Evolutionary conservation across 2,113 vertebrate genomes (phyloP).

Genomic region (Lepidothrix coronata): DNA sequence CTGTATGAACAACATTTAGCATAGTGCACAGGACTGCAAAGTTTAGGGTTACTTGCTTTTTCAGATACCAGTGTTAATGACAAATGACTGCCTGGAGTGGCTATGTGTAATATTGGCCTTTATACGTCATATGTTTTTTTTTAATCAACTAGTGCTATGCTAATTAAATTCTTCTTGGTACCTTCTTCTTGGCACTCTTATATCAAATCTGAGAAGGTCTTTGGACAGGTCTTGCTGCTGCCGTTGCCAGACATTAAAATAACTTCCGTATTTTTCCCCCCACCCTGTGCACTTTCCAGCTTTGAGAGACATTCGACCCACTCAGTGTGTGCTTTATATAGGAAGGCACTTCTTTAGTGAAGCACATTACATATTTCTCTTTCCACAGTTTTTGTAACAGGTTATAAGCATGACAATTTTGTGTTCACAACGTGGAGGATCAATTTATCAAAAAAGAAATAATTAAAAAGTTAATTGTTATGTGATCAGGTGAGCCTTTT

Average conservation of each 20-base stretch:
- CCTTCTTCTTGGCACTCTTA: neutral
- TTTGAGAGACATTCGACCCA: neutral
- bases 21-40: neutral
- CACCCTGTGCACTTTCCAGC: rapidly evolving
- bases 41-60: neutral
- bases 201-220: neutral
- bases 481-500: neutral
- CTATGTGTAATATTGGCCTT: neutral
- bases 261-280: neutral
- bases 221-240: neutral
- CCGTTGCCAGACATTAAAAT: neutral
- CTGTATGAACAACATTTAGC: neutral
- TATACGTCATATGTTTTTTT: neutral
- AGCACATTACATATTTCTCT: neutral
- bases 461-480: neutral
- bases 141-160: neutral
- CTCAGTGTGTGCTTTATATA: neutral
- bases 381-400: neutral
- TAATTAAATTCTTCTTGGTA: neutral
- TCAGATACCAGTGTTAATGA: neutral
- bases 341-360: neutral
- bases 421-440: neutral
- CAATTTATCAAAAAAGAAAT: neutral
- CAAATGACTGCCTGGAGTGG: neutral
- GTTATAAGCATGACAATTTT: neutral